Evolutionary conservation across 2,888 invertebrate genomes (phyloP).

Genomic region (Andrena fulva): DNA sequence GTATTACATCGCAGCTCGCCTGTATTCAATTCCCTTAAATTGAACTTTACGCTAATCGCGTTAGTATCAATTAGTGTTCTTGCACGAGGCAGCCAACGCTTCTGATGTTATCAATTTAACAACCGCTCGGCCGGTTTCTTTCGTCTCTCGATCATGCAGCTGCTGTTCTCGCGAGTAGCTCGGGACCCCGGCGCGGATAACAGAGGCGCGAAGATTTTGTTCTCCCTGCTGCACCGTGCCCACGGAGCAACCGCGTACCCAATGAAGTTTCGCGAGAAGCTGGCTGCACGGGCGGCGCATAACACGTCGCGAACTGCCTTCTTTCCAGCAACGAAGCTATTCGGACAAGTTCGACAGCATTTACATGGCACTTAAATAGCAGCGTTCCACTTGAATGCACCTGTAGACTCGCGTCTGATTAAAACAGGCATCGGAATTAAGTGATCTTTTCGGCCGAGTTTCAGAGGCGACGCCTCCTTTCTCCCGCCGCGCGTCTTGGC

Average conservation of each 20-base stretch:
- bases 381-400: not conserved
- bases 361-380: not conserved
- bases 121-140: not conserved
- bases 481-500: no score
- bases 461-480: no score
- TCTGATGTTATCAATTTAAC: not conserved
- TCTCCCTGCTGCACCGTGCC: not conserved
- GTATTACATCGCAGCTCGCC: conserved; percentile 14
- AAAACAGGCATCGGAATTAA: no score
- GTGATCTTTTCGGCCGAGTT: no score
- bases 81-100: not conserved
- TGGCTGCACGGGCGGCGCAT: not conserved
- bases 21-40: conserved; percentile 31
- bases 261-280: not conserved
- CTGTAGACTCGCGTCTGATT: conserved; percentile 10
- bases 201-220: not conserved
- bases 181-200: no score
- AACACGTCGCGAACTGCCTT: not conserved
- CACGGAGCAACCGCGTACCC: not conserved
- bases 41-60: conserved; percentile 33
- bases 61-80: conserved; percentile 19
- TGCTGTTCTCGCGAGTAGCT: not conserved
- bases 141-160: not conserved
- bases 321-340: conserved; percentile 25
- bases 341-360: not conserved